Conservation (phyloP, 2,797 vertebrate genomes). For the Acestrorhynchus altus region DNA sequence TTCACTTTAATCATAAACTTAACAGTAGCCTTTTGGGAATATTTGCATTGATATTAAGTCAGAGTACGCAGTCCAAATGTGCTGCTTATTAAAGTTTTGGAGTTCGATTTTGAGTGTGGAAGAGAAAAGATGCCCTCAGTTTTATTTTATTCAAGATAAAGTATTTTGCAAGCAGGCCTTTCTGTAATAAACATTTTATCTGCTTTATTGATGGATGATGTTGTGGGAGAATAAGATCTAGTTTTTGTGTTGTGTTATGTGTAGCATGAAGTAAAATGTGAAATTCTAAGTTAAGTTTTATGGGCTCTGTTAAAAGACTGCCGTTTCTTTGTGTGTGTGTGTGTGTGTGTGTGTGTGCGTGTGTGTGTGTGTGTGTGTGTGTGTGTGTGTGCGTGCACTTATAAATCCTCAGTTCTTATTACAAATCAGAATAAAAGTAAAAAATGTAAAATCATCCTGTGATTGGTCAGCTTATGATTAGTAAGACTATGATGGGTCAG, state of each 20-base stretch:
- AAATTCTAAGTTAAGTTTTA: too few relatives aligned
- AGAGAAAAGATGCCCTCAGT: background rate
- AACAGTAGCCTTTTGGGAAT: background rate
- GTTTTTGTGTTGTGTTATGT: background rate
- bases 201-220: too few relatives aligned
- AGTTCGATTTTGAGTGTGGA: background rate
- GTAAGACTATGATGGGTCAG: too few relatives aligned
- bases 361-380: slow-evolving; percentile 19
- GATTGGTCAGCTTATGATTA: too few relatives aligned
- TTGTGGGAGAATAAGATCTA: background rate
- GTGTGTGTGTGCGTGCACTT: slow-evolving; percentile 5
- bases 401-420: too few relatives aligned
- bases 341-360: background rate
- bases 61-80: background rate
- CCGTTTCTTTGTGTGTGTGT: too few relatives aligned
- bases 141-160: background rate
- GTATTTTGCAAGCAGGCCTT: background rate
- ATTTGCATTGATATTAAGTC: background rate
- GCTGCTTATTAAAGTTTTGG: background rate
- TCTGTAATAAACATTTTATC: background rate
- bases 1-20: background rate
- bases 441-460: too few relatives aligned
- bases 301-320: too few relatives aligned
- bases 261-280: too few relatives aligned
- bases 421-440: too few relatives aligned